These are phyloP conservation scores for Lasioglossum malachurum DNA, from an alignment of 2,888 invertebrate species.

Conservation along the genomic window DNA sequence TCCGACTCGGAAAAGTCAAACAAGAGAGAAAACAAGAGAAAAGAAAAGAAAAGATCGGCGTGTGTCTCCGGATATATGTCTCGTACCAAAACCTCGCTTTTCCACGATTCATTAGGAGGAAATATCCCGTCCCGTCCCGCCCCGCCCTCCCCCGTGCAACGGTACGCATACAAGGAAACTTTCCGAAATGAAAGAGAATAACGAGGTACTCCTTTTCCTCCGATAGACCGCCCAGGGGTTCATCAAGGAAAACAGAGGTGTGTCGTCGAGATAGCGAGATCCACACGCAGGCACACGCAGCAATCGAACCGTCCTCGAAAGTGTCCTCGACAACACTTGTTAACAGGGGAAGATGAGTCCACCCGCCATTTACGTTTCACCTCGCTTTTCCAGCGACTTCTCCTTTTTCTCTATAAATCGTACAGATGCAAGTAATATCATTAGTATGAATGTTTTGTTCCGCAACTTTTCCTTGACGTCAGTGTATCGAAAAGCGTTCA, in stretches of 20 bases:
- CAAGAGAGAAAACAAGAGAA: not conserved
- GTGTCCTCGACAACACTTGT: not conserved
- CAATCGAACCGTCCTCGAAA: slow-evolving; percentile 41
- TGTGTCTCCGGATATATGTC: slow-evolving; percentile 15
- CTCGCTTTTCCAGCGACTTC: slow-evolving; percentile 1
- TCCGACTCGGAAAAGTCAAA: slow-evolving; percentile 38
- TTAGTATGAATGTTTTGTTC: not conserved
- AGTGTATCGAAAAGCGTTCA: slow-evolving; percentile 58
- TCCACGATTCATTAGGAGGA: slow-evolving; percentile 18
- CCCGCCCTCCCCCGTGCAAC: not conserved
- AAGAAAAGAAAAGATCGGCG: slow-evolving; percentile 8
- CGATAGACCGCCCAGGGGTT: slow-evolving; percentile 41
- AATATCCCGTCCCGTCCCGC: not conserved
- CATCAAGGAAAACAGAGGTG: slow-evolving; percentile 54
- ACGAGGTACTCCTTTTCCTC: slow-evolving; percentile 30
- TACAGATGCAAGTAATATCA: slow-evolving; percentile 46
- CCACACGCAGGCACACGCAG: slow-evolving; percentile 60
- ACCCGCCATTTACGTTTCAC: not conserved
- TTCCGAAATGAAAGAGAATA: slow-evolving; percentile 59
- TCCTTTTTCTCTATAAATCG: slow-evolving; percentile 39
- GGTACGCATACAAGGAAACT: slow-evolving; percentile 62
- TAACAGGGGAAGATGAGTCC: slow-evolving; percentile 38
- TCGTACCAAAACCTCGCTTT: slow-evolving; percentile 44
- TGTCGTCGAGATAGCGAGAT: slow-evolving; percentile 65
- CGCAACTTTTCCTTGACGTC: slow-evolving; percentile 12